Base-by-base conservation (phyloP, 2,888 invertebrate genomes). In the Volucella inanis region DNA sequence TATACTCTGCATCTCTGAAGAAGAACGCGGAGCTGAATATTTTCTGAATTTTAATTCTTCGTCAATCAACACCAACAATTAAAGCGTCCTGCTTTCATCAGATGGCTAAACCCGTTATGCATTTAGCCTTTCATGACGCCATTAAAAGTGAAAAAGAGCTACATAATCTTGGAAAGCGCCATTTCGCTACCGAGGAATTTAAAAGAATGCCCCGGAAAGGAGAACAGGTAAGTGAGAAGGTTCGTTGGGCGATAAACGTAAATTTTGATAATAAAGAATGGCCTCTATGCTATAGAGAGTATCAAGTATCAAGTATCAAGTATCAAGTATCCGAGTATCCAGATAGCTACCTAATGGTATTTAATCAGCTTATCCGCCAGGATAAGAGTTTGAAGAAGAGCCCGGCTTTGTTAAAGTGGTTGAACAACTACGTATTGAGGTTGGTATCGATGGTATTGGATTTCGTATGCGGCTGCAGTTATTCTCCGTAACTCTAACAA, bases 331-430 rank as follows among this genome's bases (percentile, higher is more conserved):
- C 22, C 2, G 47, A 62, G 12, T 65, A 52, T 72, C 2, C 18
- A 22, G 18, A 22, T 22, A 22, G 1, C 3, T 22, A 22, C 18
- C 18, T 2, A 2, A 22, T 22, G 18, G 18, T 2, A 22, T 22
- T 22, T 3, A 22, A 22, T 22, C 18, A 3, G 18, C 18, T 22
- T 22, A 54, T 68, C 14, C 45, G 62, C 3, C 15, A 82, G 12
- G 76, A 82, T 18, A 59, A 68, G 31, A 78, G 75, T 22, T 67
- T 87, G 14, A 75, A 74, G 18, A 22, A 22, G 18, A 22, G 3
- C 18, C 18, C 18, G 18, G 1, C 2, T 18, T 2, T 18, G 18
- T 18, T 18, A 2, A 18, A 18, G 18, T 1, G 18, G 18, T 3
- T 22, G 18, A 22, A 22, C 1, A 22, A 22, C 18, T 22, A 22